Evolutionary conservation across 2,797 vertebrate species (phyloP), one percentile per base, ranked within the genome.

Genomic region (Hyperoplus lanceolatus): DNA sequence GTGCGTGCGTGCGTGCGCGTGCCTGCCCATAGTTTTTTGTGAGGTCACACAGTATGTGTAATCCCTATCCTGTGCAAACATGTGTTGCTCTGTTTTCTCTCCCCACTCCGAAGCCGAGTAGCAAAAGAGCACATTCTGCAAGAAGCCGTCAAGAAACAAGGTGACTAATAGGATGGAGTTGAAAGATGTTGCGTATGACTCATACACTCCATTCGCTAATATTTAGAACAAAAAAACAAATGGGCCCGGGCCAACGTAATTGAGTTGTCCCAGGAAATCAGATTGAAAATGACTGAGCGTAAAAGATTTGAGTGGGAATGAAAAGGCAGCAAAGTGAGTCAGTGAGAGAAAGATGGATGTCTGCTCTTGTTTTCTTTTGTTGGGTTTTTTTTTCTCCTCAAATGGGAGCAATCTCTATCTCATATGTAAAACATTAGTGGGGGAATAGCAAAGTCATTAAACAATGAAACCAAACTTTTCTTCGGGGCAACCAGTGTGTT

Each of bases 351-450:
- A 86, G 80, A 89, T 81, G 77, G 88, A 88, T 75, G 85, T 73
- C 79, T 85, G 74, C 77, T 80, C 69, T 5, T 38, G 29, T 29
- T 29, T 29, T 29, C 29, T 29, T 29, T 29, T 29, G 29, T 29
- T 29, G 2, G 29, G 29, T 45, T 58, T 72, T 53, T 60, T 29
- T 63, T 55, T 68, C 61, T 71, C 60, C 64, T 81, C 62, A 58
- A 87, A 91, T 79, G 79, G 75, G 77, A 90, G 81, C 87, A 81
- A 88, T 88, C 84, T 90, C 80, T 81, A 79, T 87, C 86, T 90
- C 91, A 93, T 85, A 84, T 93, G 89, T 92, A 72, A 93, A 89
- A 85, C 89, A 94, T 93, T 91, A 93, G 87, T 6, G 36, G 58
- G 29, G 73, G 75, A 92, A 91, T 77, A 92, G 88, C 73, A 74